Evolutionary conservation across 2,113 vertebrate genomes (phyloP).

Genomic region (Eupsittula cactorum): DNA sequence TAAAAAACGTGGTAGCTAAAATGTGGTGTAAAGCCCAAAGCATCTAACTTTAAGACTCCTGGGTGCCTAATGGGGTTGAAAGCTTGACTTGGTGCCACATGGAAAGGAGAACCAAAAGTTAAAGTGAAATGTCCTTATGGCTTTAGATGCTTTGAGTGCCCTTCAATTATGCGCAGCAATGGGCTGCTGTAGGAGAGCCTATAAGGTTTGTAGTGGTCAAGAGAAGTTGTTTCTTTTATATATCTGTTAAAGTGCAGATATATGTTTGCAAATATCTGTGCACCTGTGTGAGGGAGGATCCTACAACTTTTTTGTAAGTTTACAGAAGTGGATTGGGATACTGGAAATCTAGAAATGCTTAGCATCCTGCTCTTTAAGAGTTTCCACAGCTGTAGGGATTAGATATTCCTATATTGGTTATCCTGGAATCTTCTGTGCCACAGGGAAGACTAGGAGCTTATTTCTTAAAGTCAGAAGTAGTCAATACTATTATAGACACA

Average conservation of each 20-base stretch:
- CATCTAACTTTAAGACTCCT: background rate
- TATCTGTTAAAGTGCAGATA: background rate
- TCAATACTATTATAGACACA: background rate
- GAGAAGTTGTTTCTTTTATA: background rate
- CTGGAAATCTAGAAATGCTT: background rate
- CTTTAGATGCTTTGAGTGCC: background rate
- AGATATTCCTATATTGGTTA: background rate
- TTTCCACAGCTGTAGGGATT: background rate
- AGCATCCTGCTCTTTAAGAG: background rate
- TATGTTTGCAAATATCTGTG: background rate
- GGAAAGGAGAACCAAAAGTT: background rate
- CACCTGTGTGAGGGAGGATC: background rate
- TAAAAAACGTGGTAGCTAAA: background rate
- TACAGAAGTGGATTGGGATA: background rate
- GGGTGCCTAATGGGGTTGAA: background rate
- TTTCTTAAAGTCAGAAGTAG: background rate
- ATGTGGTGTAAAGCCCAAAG: background rate
- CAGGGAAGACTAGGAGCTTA: background rate
- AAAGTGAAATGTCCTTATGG: background rate
- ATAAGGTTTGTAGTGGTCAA: background rate
- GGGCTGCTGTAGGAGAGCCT: background rate
- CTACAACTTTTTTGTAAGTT: background rate
- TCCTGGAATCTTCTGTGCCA: background rate
- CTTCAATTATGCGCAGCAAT: background rate
- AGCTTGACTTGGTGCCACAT: background rate